Conservation (phyloP, 1,140 invertebrate genomes). For the Euborellia annulipes region DNA sequence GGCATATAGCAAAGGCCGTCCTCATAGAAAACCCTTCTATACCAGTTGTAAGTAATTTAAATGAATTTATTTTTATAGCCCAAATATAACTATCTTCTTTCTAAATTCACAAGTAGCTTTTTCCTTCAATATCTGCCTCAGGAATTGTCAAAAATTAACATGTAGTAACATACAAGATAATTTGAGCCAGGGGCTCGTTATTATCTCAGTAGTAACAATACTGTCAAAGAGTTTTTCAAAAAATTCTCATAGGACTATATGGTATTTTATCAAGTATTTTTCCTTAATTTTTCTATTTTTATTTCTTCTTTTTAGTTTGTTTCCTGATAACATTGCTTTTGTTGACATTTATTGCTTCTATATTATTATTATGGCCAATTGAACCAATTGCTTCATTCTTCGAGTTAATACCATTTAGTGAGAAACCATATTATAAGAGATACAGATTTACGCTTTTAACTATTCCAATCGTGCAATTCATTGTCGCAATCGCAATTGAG, state of each 20-base stretch:
- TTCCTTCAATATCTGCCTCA: too few species aligned
- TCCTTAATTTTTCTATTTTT: too few species aligned
- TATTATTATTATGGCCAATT: constrained; percentile 22
- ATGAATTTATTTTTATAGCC: not conserved
- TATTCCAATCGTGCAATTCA: constrained; percentile 22
- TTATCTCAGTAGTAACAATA: too few species aligned
- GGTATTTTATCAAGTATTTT: too few species aligned
- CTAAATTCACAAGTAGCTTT: too few species aligned
- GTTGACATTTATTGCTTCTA: constrained; percentile 20
- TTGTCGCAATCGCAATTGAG: constrained; percentile 24
- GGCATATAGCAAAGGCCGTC: constrained; percentile 78
- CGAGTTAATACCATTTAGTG: constrained; percentile 21
- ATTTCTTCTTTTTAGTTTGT: constrained; percentile 14
- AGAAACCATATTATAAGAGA: constrained; percentile 12
- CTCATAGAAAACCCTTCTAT: constrained; percentile 69
- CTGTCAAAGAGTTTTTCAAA: too few species aligned
- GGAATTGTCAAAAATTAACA: too few species aligned
- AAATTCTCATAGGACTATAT: too few species aligned
- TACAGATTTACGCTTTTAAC: constrained; percentile 22
- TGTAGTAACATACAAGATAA: too few species aligned
- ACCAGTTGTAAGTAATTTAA: constrained; percentile 44
- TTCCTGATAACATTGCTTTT: constrained; percentile 11
- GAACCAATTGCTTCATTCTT: constrained; percentile 21
- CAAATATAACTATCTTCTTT: too few species aligned
- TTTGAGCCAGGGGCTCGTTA: too few species aligned